A percentile compares a stretch with the other conserved stretches of the same genome.
Evolutionary conservation across 2,888 invertebrate species (phyloP).

Genomic region (Hyposoter dolosus): DNA sequence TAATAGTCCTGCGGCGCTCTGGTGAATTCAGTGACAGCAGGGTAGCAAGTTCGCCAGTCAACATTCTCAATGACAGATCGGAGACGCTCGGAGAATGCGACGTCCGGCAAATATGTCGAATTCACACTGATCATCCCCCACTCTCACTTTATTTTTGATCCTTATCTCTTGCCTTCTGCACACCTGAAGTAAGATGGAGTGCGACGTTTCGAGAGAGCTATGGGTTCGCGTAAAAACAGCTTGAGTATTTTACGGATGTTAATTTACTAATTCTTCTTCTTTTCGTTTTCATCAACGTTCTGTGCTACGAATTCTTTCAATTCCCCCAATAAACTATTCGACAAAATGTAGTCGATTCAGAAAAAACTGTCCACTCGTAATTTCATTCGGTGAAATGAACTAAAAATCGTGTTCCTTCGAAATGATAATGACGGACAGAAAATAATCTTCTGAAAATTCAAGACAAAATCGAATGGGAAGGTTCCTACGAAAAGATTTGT

Average conservation of each 20-base stretch:
- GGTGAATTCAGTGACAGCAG: conserved; percentile 60
- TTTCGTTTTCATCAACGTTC: not conserved
- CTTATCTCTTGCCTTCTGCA: conserved; percentile 16
- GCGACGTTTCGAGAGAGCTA: not conserved
- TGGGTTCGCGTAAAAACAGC: not conserved
- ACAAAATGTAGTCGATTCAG: not conserved
- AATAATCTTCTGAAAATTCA: not conserved
- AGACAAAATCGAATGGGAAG: not conserved
- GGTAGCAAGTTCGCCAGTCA: conserved; percentile 60
- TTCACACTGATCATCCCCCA: conserved; percentile 75
- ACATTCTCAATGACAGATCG: conserved; percentile 71
- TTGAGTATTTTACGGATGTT: not conserved
- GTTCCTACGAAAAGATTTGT: not conserved
- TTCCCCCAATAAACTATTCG: not conserved
- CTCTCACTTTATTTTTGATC: not conserved
- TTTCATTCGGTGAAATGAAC: not conserved
- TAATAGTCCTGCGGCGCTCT: conserved; percentile 77
- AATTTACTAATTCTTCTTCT: not conserved
- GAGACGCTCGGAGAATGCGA: conserved; percentile 82
- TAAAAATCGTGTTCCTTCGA: not conserved
- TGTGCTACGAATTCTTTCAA: not conserved
- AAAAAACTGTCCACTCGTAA: not conserved
- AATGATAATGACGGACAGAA: not conserved
- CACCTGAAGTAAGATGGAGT: not conserved
- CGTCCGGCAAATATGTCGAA: conserved; percentile 80